Conservation (phyloP, 2,113 vertebrate species). For the Dendrocopos noguchii region DNA sequence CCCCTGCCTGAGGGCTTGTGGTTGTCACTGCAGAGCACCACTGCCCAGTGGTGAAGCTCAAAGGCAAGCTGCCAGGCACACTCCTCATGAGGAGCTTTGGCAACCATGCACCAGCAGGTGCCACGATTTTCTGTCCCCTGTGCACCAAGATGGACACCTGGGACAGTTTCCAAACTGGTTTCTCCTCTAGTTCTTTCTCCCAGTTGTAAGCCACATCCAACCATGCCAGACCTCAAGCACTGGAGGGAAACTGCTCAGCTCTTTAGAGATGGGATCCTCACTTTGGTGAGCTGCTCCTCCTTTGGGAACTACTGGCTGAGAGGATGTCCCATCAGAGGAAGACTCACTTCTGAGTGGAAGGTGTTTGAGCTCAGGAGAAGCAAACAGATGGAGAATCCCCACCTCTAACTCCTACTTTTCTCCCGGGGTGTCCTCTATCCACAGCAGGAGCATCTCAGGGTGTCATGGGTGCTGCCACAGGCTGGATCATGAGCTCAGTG, state of each 20-base stretch:
- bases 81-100: neutral
- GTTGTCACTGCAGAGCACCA: neutral
- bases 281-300: neutral
- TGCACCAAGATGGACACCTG: neutral
- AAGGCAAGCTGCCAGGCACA: neutral
- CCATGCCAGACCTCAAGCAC: neutral
- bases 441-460: neutral
- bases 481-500: neutral
- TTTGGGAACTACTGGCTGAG: neutral
- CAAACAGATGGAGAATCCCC: neutral
- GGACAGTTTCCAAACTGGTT: neutral
- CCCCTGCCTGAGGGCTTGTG: neutral
- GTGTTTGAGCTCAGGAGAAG: neutral
- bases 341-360: neutral
- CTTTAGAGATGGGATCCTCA: neutral
- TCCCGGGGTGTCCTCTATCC: neutral
- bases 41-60: neutral
- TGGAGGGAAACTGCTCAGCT: neutral
- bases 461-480: neutral
- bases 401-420: neutral
- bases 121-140: neutral
- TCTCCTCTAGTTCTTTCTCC: neutral
- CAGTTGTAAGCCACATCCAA: neutral
- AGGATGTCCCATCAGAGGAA: neutral
- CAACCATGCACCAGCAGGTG: neutral